Conservation (phyloP, 2,797 vertebrate genomes). For the Clarias platycephalus region DNA sequence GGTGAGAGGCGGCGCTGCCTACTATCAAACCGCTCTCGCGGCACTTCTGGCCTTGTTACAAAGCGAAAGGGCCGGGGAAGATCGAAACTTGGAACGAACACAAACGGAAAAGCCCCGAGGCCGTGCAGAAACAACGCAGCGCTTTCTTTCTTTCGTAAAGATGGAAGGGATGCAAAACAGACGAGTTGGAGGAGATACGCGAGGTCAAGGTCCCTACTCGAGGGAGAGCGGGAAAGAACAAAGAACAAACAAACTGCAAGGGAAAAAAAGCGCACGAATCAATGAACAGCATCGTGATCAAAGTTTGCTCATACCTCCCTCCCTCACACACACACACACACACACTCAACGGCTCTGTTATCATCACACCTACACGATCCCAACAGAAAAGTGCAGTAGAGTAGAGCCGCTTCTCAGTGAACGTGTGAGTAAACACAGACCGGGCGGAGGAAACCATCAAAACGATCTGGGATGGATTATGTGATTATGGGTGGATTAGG, state of each 20-base stretch:
- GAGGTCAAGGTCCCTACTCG: slow-evolving; percentile 45
- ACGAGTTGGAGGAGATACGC: slow-evolving; percentile 55
- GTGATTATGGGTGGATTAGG: slow-evolving; percentile 23
- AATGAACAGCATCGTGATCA: slow-evolving; percentile 50
- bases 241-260: slow-evolving; percentile 21
- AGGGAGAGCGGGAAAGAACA: slow-evolving; percentile 42
- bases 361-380: slow-evolving; percentile 34
- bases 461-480: slow-evolving; percentile 22
- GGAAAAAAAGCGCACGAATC: slow-evolving; percentile 14
- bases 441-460: background rate
- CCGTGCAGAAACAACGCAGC: slow-evolving; percentile 24
- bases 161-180: slow-evolving; percentile 48
- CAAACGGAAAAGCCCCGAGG: slow-evolving; percentile 65
- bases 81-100: slow-evolving; percentile 61
- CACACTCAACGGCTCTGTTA: slow-evolving; percentile 32
- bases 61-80: slow-evolving; percentile 66
- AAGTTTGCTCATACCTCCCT: slow-evolving; percentile 45
- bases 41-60: slow-evolving; percentile 62
- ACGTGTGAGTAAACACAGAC: slow-evolving; percentile 25
- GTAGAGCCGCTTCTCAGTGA: slow-evolving; percentile 3
- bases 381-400: background rate
- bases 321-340: slow-evolving; percentile 36
- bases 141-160: background rate
- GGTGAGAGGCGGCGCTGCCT: slow-evolving; percentile 67
- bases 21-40: slow-evolving; percentile 36